Base-by-base conservation (phyloP, 1,140 invertebrate species). In the Drosophila fuyamai region DNA sequence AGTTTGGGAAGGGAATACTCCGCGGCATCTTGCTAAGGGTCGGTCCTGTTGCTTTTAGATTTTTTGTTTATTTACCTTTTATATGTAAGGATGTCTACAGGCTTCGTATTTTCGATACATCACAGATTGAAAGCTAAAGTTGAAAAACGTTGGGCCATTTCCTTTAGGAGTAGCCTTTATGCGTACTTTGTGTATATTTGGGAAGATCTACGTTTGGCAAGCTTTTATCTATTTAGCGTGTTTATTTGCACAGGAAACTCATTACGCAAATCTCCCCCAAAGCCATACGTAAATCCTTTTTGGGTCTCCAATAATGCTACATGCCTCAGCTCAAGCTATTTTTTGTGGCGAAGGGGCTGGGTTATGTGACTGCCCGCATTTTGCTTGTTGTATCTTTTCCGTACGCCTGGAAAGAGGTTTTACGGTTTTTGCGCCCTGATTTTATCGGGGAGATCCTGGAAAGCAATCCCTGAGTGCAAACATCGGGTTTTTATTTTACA, bases 241-340 rank as follows among this genome's bases (percentile, higher is more conserved):
- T 74, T 82, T 84, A 84, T 84, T 84, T 84, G 77, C 73, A 84
- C 81, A 84, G 81, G 81, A 84, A 84, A 84, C 81, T 84, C 81
- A 84, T 84, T 84, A 84, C 80, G 76, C 72, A 82, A 84, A 82
- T 84, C 80, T 63, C 63, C 67, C 81, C 81, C 74, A 83, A 84
- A 84, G 81, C 81, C 63, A 79, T 83, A 65, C 76, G 66, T 58
- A 83, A 82, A 84, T 79, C 77, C 81, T 78, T 84, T 84, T 82
- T 76, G 51, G 75, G 53, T 70, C 46, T 50, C 40, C 56, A 76
- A 76, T 75, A 63, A 62, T 53, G 60, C 71, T 72, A 53, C 53
- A 48, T 59, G 65, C 51, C 65, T 43, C 14, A 47, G 41, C 71
- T 14, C 29, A 8, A 16, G 36, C 57, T 40, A 10, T 35, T 35